Conservation (phyloP, 2,797 vertebrate genomes). For the Leucoraja ocellata region DNA sequence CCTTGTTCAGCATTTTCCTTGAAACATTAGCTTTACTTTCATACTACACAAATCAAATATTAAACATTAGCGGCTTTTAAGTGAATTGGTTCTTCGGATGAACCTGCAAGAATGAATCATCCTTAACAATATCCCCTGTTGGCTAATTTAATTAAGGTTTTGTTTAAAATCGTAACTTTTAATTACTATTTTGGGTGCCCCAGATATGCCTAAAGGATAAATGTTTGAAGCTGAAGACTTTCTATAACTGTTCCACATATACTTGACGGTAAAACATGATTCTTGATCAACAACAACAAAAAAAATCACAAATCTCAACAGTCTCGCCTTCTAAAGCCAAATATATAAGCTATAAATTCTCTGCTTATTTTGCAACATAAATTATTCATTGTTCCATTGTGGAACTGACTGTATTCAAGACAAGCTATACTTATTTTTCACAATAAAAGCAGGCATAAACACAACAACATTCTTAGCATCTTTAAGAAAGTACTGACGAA, state of each 20-base stretch:
- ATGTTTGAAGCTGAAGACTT: neutral
- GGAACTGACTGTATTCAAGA: neutral
- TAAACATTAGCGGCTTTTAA: neutral
- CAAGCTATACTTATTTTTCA: neutral
- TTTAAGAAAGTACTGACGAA: neutral
- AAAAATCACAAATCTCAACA: neutral
- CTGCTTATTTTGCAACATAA: slow-evolving; percentile 6
- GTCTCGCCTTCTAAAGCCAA: neutral
- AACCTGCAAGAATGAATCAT: slow-evolving; percentile 23
- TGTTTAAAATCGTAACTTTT: slow-evolving; percentile 1
- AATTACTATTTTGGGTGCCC: slow-evolving; percentile 19
- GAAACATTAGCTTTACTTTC: neutral
- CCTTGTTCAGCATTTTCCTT: neutral
- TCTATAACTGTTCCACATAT: neutral
- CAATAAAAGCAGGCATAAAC: neutral
- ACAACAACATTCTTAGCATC: neutral
- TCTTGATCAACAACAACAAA: neutral
- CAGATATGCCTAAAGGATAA: neutral
- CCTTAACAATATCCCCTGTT: neutral
- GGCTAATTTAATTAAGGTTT: slow-evolving; percentile 28
- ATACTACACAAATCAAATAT: slow-evolving; percentile 10
- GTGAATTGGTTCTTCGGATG: slow-evolving; percentile 7
- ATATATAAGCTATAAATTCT: neutral
- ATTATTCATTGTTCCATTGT: slow-evolving; percentile 5
- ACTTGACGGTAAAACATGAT: neutral